These are phyloP conservation scores for Drosophila engyochracea DNA, from an alignment of 2,888 invertebrate species.

Conservation along the genomic window DNA sequence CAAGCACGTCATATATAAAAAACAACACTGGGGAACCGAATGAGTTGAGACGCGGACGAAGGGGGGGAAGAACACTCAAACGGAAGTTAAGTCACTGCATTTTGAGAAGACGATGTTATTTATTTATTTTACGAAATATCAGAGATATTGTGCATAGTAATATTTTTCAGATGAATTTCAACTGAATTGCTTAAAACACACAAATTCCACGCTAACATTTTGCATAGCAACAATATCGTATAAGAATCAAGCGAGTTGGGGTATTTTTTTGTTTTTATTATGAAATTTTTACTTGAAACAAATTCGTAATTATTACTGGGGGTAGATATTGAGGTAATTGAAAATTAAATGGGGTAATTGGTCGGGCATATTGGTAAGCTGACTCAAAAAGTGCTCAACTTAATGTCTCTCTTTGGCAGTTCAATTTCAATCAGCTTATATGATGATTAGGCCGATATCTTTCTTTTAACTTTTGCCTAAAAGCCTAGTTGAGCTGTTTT, in stretches of 20 bases:
- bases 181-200: background rate
- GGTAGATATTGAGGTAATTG: background rate
- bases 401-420: conserved; percentile 19
- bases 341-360: conserved; percentile 7
- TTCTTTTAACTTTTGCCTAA: conserved; percentile 7
- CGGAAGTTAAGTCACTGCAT: conserved; percentile 60
- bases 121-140: conserved; percentile 14
- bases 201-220: background rate
- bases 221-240: background rate
- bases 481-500: conserved; percentile 12
- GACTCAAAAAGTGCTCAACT: conserved; percentile 16
- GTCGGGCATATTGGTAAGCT: conserved; percentile 12
- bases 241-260: background rate
- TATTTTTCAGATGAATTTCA: background rate
- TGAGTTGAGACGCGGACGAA: background rate
- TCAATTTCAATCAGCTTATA: conserved; percentile 41
- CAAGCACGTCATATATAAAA: conserved; percentile 23
- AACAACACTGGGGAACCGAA: background rate
- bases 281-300: background rate
- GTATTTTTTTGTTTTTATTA: background rate
- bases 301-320: background rate
- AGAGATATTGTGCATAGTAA: background rate
- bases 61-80: conserved; percentile 3
- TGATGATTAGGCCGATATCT: conserved; percentile 44
- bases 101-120: conserved; percentile 15